Evolutionary conservation across 2,113 vertebrate genomes (phyloP), one percentile per base, ranked within the genome.

Genomic region (Pluvialis apricaria): DNA sequence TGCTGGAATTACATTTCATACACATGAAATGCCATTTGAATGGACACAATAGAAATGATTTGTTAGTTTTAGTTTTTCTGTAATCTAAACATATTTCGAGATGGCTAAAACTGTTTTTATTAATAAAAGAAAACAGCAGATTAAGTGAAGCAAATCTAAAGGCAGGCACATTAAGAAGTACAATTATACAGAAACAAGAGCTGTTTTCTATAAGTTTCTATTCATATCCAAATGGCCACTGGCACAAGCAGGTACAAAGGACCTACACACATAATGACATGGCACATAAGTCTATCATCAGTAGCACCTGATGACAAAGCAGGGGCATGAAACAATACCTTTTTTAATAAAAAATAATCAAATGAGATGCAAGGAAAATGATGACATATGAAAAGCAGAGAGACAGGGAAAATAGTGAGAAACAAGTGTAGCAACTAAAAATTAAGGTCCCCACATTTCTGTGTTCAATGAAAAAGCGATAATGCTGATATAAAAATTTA

Each of bases 281-380:
- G 11, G 36, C 34, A 83, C 90, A 94, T 36, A 60, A 93, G 45
- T 61, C 47, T 60, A 91, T 85, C 82, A 94, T 72, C 85, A 94
- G 58, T 26, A 79, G 58, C 84, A 93, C 78, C 36, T 57, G 90
- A 93, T 49, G 90, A 92, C 49, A 93, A 58, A 94, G 71, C 88
- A 86, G 36, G 24, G 22, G 24, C 44, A 90, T 69, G 34, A 79
- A 94, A 87, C 42, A 82, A 71, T 42, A 62, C 26, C 26, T 49
- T 90, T 58, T 57, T 26, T 40, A 82, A 88, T 86, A 49, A 20
- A 31, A 72, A 61, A 54, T 32, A 69, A 36, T 32, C 12, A 61
- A 90, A 71, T 69, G 31, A 79, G 21, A 91, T 29, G n/a, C 57
- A 89, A 68, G 31, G 28, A 70, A 83, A 94, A 61, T 7, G 44